These are phyloP conservation scores for Argyresthia goedartella DNA, from an alignment of 2,888 invertebrate species.

Conservation along the genomic window DNA sequence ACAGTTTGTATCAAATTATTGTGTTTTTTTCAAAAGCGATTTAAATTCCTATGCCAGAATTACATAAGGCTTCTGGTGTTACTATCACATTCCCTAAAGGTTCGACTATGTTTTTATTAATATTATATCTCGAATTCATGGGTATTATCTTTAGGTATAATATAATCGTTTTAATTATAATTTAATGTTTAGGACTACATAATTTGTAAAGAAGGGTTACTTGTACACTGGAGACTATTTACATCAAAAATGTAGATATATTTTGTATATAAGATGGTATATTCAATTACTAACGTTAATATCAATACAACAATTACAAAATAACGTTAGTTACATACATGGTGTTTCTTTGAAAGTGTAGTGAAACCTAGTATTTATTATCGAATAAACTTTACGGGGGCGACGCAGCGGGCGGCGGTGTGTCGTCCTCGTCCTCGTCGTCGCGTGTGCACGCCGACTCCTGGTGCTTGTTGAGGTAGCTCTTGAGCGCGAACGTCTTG, in stretches of 20 bases:
- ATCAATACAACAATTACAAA: slow-evolving; percentile 27
- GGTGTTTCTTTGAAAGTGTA: too few relatives aligned
- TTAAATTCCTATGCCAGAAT: too few relatives aligned
- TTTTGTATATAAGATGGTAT: slow-evolving; percentile 61
- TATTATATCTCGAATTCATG: neutral
- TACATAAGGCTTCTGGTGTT: too few relatives aligned
- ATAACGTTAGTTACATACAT: too few relatives aligned
- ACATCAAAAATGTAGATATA: slow-evolving; percentile 54
- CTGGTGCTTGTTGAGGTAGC: slow-evolving; percentile 96
- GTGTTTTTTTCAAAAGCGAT: too few relatives aligned
- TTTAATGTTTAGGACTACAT: slow-evolving; percentile 43
- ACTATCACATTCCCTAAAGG: too few relatives aligned
- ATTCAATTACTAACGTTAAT: slow-evolving; percentile 49
- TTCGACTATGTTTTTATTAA: neutral
- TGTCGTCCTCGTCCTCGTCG: too few relatives aligned
- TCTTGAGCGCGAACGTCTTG: slow-evolving; percentile 95
- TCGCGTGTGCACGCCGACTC: slow-evolving; percentile 92
- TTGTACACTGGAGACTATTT: slow-evolving; percentile 63
- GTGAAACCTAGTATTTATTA: too few relatives aligned
- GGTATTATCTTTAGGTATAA: neutral
- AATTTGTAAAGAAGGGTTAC: slow-evolving; percentile 68
- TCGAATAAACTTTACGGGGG: slow-evolving; percentile 16
- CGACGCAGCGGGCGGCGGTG: slow-evolving; percentile 41
- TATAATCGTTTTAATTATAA: neutral
- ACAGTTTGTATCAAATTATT: too few relatives aligned